Percentiles rank a stretch among this genome's conserved stretches.
Evolutionary conservation across 2,888 invertebrate genomes (phyloP).

Genomic region (Caradrina clavipalpis): DNA sequence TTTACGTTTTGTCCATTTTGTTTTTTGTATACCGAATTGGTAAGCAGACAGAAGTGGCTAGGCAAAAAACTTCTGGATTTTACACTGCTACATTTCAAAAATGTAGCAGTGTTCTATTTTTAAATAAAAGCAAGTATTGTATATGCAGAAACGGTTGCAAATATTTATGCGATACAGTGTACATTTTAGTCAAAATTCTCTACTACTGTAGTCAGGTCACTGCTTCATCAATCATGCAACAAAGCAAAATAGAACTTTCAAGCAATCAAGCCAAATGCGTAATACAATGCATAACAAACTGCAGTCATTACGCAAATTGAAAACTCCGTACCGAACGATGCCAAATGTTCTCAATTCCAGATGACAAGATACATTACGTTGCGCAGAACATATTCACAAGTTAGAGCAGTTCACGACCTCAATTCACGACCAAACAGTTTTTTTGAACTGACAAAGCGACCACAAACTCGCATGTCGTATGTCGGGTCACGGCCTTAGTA

Average conservation of each 20-base stretch:
- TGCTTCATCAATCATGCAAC: neutral
- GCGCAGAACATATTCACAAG: conserved; percentile 41
- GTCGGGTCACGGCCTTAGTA: conserved; percentile 74
- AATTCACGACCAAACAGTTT: conserved; percentile 53
- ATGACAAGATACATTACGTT: conserved; percentile 41
- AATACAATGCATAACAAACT: conserved; percentile 32
- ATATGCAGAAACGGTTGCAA: conserved; percentile 10
- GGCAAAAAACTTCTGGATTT: conserved; percentile 9
- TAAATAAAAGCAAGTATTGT: conserved; percentile 13
- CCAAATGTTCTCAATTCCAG: conserved; percentile 45
- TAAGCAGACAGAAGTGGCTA: conserved; percentile 7
- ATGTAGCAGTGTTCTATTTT: neutral
- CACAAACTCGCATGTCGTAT: conserved; percentile 67
- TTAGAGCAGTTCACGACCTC: conserved; percentile 54
- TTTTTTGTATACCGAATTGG: conserved; percentile 28
- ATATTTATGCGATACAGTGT: conserved; percentile 21
- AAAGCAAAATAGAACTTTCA: conserved; percentile 24
- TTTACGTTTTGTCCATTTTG: conserved; percentile 52
- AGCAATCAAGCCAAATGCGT: conserved; percentile 28
- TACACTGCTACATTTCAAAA: conserved; percentile 9
- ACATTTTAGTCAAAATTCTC: conserved; percentile 4
- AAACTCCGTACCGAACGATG: conserved; percentile 40
- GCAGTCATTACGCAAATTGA: conserved; percentile 56
- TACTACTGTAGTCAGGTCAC: neutral
- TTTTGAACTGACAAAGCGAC: conserved; percentile 63